phyloP scores from a whole-genome alignment of 2,797 vertebrate genomes.

The Loris lydekkerianus region DNA sequence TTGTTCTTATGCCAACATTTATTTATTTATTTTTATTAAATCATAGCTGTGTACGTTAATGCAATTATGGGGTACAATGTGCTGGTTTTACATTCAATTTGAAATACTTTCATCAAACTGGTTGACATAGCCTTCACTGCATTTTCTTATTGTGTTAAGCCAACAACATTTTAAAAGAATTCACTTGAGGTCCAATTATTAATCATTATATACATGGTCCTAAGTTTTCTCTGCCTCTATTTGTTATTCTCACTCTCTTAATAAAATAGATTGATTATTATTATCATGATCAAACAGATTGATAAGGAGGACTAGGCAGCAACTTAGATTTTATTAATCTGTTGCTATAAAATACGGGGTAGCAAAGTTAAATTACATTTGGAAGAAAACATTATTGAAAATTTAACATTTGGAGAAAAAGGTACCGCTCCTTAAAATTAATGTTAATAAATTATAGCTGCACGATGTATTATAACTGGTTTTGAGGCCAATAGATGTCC shows the following conservation, averaged over 20 bases:
- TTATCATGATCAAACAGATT: background rate
- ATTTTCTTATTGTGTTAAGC: too few relatives aligned
- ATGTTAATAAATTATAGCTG: slow-evolving; percentile 64
- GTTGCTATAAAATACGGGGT: background rate
- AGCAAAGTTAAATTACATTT: slow-evolving; percentile 7
- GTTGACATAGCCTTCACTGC: too few relatives aligned
- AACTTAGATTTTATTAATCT: background rate
- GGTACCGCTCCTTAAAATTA: background rate
- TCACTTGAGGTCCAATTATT: background rate
- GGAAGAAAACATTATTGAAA: slow-evolving; percentile 33
- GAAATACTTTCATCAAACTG: too few relatives aligned
- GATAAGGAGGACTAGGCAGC: background rate
- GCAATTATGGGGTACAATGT: too few relatives aligned
- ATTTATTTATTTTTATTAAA: background rate
- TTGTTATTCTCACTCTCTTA: background rate
- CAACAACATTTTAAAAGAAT: background rate
- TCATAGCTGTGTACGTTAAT: too few relatives aligned
- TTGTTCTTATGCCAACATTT: background rate
- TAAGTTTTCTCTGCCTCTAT: background rate
- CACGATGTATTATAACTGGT: slow-evolving; percentile 66
- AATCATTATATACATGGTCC: background rate
- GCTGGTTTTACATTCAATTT: too few relatives aligned
- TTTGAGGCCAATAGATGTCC: slow-evolving; percentile 54
- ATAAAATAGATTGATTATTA: slow-evolving; percentile 30
- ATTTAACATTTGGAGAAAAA: slow-evolving; percentile 16